Percentiles rank a stretch among this genome's conserved stretches.
These are phyloP conservation scores for Diaphora mendica DNA, from an alignment of 2,888 invertebrate genomes.

Conservation along the genomic window DNA sequence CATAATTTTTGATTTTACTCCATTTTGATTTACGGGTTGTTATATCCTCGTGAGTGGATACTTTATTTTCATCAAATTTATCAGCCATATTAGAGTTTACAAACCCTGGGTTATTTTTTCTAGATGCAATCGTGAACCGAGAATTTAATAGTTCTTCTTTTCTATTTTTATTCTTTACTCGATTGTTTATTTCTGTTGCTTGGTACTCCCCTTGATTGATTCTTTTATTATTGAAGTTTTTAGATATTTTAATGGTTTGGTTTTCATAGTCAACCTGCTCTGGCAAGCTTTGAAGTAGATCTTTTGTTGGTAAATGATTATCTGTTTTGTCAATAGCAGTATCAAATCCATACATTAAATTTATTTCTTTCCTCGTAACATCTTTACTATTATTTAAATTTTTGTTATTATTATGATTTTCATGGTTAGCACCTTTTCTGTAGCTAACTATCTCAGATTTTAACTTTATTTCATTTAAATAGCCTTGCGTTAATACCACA, in stretches of 20 bases:
- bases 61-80: neutral
- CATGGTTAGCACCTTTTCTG: neutral
- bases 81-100: neutral
- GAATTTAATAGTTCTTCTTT: neutral
- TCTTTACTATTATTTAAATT: neutral
- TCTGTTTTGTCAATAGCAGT: neutral
- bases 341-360: neutral
- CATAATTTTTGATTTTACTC: neutral
- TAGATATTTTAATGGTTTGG: neutral
- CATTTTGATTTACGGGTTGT: neutral
- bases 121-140: neutral
- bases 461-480: neutral
- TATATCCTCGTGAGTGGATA: neutral
- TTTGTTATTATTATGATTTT: neutral
- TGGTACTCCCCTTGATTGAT: neutral
- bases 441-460: neutral
- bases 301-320: neutral
- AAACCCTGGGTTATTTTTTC: neutral
- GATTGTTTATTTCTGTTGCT: neutral
- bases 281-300: neutral
- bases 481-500: neutral
- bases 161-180: neutral
- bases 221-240: neutral
- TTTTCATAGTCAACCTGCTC: neutral
- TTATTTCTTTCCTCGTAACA: neutral